These are phyloP conservation scores for Fratercula arctica DNA, from an alignment of 2,797 vertebrate genomes.

Conservation along the genomic window DNA sequence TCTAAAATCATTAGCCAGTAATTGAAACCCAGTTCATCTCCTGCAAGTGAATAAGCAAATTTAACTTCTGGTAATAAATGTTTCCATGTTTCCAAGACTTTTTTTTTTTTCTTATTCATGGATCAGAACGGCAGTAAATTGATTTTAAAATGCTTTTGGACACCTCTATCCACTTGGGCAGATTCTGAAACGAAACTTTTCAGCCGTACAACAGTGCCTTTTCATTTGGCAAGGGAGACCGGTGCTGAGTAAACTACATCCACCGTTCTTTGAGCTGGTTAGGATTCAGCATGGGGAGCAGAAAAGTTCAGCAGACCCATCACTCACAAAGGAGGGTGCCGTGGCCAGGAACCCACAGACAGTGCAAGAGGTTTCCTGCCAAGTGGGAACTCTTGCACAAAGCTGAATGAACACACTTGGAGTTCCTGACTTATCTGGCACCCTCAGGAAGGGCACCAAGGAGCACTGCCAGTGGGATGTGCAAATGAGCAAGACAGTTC, in stretches of 20 bases:
- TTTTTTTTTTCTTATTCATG: neutral
- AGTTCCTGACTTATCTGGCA: neutral
- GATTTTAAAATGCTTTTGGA: neutral
- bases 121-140: neutral
- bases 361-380: neutral
- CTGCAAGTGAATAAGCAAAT: neutral
- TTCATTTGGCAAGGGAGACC: neutral
- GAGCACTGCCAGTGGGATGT: neutral
- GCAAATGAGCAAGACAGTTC: neutral
- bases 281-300: neutral
- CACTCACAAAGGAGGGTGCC: neutral
- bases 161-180: neutral
- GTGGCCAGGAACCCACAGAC: neutral
- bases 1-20: neutral
- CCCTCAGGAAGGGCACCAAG: neutral
- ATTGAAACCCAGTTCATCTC: neutral
- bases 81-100: neutral
- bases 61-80: neutral
- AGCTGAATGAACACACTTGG: neutral
- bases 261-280: accelerated
- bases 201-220: neutral
- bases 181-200: neutral
- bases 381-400: neutral
- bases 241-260: neutral
- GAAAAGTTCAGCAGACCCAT: neutral